phyloP scores from a whole-genome alignment of 1,140 invertebrate genomes.

The Drosophila ohnishii region DNA sequence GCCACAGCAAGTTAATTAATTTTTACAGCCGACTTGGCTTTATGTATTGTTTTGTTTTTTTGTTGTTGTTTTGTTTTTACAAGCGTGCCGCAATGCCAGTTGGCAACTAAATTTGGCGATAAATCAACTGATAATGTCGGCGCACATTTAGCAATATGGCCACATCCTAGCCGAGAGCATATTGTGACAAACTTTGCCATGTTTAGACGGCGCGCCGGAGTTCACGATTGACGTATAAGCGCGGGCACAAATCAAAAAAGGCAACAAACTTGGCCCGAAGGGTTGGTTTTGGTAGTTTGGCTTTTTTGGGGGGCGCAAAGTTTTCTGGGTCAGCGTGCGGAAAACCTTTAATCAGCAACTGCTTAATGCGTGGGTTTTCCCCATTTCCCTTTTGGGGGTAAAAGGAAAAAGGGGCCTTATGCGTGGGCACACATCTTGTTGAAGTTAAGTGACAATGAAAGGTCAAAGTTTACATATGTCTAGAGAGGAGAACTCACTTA shows the following conservation, averaged over 20 bases:
- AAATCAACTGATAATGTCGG: conserved; percentile 79
- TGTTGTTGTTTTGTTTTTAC: conserved; percentile 37
- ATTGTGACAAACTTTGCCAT: conserved; percentile 50
- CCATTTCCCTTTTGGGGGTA: conserved; percentile 11
- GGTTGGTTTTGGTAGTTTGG: conserved; percentile 10
- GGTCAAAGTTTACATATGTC: conserved; percentile 37
- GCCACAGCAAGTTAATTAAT: conserved; percentile 74
- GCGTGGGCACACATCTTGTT: conserved; percentile 28
- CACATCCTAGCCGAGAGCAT: neutral
- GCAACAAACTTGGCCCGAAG: conserved; percentile 8
- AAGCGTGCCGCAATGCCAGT: conserved; percentile 43
- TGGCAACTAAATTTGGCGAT: conserved; percentile 72
- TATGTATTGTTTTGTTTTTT: conserved; percentile 24
- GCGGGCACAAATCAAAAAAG: conserved; percentile 43
- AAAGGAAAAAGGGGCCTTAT: neutral
- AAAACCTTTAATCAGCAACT: conserved; percentile 50
- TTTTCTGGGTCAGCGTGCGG: conserved; percentile 50
- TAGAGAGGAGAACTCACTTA: conserved; percentile 3
- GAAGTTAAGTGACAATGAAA: conserved; percentile 42
- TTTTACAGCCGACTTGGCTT: conserved; percentile 46
- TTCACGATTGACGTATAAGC: conserved; percentile 19
- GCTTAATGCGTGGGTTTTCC: conserved; percentile 39
- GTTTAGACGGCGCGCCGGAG: conserved; percentile 25
- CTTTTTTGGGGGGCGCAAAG: conserved; percentile 6
- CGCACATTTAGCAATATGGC: conserved; percentile 59